Base-by-base conservation (phyloP, 2,888 invertebrate genomes). In the Spisula subtruncata region DNA sequence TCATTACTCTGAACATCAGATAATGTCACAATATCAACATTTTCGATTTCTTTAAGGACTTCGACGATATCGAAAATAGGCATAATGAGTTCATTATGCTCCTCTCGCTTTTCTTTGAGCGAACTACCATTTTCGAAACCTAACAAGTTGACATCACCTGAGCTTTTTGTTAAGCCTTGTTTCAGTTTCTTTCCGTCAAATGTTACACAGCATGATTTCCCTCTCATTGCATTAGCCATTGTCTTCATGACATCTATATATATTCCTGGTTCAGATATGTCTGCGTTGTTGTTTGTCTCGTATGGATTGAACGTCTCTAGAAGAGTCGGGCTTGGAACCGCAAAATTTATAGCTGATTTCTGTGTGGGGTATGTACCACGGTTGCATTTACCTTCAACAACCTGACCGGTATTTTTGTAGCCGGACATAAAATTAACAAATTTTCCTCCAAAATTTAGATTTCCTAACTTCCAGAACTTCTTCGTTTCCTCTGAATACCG, bases 341-440 rank as follows among this genome's bases (percentile, higher is more conserved):
- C 83, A 83, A 83, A 83, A 35, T 83, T 83, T 20, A 83, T 35
- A 1, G 5, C 32, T 35, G 60, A 16, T 1, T 54, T 18, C 20
- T 29, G 18, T 8, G 83, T 60, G 18, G 16, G 2, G 41, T 35
- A 66, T 10, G 1, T 32, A 1, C 83, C 66, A 25, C 29, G n/a
- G 14, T 66, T 32, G 29, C 12, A 14, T 29, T 75, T 25, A 54
- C 80, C 32, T 25, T 10, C 41, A 16, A 86, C 35, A 10, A 81
- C 25, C 0, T 60, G 56, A 18, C 56, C 86, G 20, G 46, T 6
- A 29, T 86, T 51, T 81, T 86, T 80, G 41, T 32, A 81, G 2
- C 86, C 86, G 25, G 29, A n/a, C 86, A 86, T 86, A 29, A 86
- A 86, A 29, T 86, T 29, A 20, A 56, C 41, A 56, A 86, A 86